Evolutionary conservation across 2,888 invertebrate genomes (phyloP).

Genomic region (Acronicta psi): DNA sequence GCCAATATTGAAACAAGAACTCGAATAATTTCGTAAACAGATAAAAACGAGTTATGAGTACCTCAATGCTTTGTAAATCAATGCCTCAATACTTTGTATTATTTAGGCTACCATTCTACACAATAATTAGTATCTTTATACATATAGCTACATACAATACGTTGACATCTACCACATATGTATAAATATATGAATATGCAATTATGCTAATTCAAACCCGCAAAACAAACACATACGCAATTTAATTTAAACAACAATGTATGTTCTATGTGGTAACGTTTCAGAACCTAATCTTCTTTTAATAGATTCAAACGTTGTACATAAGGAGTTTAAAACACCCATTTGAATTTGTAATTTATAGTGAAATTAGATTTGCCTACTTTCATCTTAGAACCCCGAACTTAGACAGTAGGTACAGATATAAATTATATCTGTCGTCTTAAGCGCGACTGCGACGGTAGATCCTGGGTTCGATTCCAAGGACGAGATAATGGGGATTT

Average conservation of each 20-base stretch:
- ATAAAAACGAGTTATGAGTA: slow-evolving; percentile 43
- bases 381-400: too few relatives aligned
- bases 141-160: not conserved
- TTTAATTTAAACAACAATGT: slow-evolving; percentile 40
- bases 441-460: too few relatives aligned
- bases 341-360: slow-evolving; percentile 7
- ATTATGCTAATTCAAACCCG: slow-evolving; percentile 40
- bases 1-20: slow-evolving; percentile 63
- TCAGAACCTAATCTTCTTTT: slow-evolving; percentile 20
- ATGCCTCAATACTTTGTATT: too few relatives aligned
- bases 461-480: slow-evolving; percentile 26
- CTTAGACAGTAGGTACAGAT: too few relatives aligned
- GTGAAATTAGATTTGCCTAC: too few relatives aligned
- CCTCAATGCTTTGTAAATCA: too few relatives aligned
- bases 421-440: too few relatives aligned
- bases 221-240: slow-evolving; percentile 35
- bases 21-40: slow-evolving; percentile 49
- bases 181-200: slow-evolving; percentile 24
- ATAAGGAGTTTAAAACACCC: slow-evolving; percentile 4
- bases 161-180: not conserved
- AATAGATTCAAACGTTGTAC: slow-evolving; percentile 25
- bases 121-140: not conserved
- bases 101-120: too few relatives aligned
- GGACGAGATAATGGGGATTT: too few relatives aligned
- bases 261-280: slow-evolving; percentile 3